A percentile compares a stretch with the other conserved stretches of the same genome.
phyloP scores from a whole-genome alignment of 1,140 invertebrate genomes.

The Sitophilus oryzae region DNA sequence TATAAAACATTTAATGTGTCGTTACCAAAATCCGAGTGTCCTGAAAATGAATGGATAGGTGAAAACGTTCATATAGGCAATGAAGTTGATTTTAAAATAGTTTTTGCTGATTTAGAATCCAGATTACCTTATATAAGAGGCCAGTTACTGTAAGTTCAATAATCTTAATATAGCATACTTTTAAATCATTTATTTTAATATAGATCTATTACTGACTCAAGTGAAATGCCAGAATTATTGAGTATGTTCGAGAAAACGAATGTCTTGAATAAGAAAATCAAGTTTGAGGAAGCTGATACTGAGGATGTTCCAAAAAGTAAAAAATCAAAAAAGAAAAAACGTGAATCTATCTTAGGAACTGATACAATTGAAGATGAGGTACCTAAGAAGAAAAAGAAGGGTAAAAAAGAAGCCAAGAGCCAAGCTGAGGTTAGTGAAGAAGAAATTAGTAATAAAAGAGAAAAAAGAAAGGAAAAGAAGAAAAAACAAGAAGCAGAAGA shows the following conservation, averaged over 20 bases:
- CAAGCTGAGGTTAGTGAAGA: background rate
- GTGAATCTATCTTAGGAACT: too few species aligned
- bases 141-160: constrained; percentile 23
- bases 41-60: constrained; percentile 52
- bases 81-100: constrained; percentile 53
- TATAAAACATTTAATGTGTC: constrained; percentile 62
- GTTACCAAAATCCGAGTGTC: constrained; percentile 50
- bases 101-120: constrained; percentile 33
- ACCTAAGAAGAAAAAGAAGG: background rate
- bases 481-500: background rate
- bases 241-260: background rate
- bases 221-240: background rate
- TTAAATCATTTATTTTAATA: too few species aligned
- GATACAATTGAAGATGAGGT: background rate
- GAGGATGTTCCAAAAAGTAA: too few species aligned
- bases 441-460: background rate
- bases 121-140: constrained; percentile 30
- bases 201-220: background rate
- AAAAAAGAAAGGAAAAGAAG: constrained; percentile 1
- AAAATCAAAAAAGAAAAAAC: background rate
- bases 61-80: constrained; percentile 50
- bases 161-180: too few species aligned
- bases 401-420: background rate
- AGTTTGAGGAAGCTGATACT: background rate
- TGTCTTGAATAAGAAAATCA: background rate